phyloP scores from a whole-genome alignment of 1,140 invertebrate genomes.

The Lethrus apterus region DNA sequence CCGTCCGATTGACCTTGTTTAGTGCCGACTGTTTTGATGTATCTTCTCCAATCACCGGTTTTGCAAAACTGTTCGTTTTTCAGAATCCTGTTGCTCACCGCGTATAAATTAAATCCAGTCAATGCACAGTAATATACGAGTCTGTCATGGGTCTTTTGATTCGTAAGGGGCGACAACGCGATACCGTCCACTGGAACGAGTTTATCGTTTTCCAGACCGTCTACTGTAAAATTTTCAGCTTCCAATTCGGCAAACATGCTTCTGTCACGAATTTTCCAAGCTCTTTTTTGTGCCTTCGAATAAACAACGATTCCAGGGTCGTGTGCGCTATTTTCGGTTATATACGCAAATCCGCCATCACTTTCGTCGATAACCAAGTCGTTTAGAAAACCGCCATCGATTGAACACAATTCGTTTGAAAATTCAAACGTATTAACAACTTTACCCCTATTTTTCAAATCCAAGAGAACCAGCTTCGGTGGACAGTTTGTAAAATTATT shows the following conservation, averaged over 20 bases:
- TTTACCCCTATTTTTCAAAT: conserved; percentile 51
- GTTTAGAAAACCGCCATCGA: conserved; percentile 51
- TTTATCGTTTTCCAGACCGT: conserved; percentile 46
- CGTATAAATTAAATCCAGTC: conserved; percentile 55
- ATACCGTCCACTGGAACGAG: conserved; percentile 56
- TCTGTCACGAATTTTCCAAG: conserved; percentile 59
- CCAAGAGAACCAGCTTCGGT: conserved; percentile 58
- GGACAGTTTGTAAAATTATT: conserved; percentile 45
- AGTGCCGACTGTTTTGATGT: conserved; percentile 49
- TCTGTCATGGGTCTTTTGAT: conserved; percentile 42
- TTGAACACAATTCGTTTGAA: conserved; percentile 45
- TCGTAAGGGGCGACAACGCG: conserved; percentile 50
- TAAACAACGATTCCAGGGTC: conserved; percentile 67
- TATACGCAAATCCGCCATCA: conserved; percentile 59
- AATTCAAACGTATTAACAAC: conserved; percentile 50
- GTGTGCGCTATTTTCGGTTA: conserved; percentile 54
- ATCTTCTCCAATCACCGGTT: conserved; percentile 27
- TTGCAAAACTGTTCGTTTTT: conserved; percentile 45
- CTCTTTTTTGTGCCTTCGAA: conserved; percentile 49
- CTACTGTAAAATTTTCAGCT: conserved; percentile 50
- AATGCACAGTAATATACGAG: conserved; percentile 57
- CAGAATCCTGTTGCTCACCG: conserved; percentile 49
- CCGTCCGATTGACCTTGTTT: conserved; percentile 60
- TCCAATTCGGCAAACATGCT: conserved; percentile 54
- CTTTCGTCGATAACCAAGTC: conserved; percentile 62